Evolutionary conservation across 2,797 vertebrate species (phyloP), one percentile per base, ranked within the genome.

Genomic region (Aldrovandia affinis): DNA sequence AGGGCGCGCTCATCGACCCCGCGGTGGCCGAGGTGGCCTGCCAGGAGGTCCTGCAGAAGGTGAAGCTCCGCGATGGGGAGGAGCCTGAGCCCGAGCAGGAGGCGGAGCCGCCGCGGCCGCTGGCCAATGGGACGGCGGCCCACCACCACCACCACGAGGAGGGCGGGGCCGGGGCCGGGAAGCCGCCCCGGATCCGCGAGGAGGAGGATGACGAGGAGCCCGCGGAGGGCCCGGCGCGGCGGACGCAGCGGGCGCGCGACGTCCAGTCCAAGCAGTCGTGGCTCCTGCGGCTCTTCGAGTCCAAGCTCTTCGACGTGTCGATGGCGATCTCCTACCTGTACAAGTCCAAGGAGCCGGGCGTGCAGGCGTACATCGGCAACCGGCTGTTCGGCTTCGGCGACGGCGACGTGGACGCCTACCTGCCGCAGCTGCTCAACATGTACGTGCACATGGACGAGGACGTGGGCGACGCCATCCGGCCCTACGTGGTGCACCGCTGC

Each of bases 401-500:
- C 0, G 97, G 98, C 1, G 97, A 98, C 0, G 98, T 99, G 90
- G 98, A 98, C 89, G 98, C 98, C 90, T 99, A 96, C 91, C 94
- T 99, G 83, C 98, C 98, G 0, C 98, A 99, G 96, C 93, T 99
- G 81, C 98, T 99, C 80, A 99, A 98, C 90, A 99, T 99, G 98
- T 99, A 99, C 94, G 97, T 99, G 83, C 97, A 99, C 95, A 98
- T 99, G 98, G 98, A 98, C 8, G 98, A 99, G 92, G 97, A 98
- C 0, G 98, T 99, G 20, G 98, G 98, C 0, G 98, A 99, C 0
- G 98, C 98, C 88, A 99, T 99, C 94, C 98, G 98, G 65, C 98
- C 98, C 44, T 99, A 99, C 57, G 96, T 99, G 79, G 98, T 99
- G 2, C 96, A 99, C 89, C 97, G 98, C 28, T 99, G 98, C 93